A percentile compares a stretch with the other conserved stretches of the same genome.
Evolutionary conservation across 1,140 invertebrate genomes (phyloP).

Genomic region (Trichomalopsis sarcophagae): DNA sequence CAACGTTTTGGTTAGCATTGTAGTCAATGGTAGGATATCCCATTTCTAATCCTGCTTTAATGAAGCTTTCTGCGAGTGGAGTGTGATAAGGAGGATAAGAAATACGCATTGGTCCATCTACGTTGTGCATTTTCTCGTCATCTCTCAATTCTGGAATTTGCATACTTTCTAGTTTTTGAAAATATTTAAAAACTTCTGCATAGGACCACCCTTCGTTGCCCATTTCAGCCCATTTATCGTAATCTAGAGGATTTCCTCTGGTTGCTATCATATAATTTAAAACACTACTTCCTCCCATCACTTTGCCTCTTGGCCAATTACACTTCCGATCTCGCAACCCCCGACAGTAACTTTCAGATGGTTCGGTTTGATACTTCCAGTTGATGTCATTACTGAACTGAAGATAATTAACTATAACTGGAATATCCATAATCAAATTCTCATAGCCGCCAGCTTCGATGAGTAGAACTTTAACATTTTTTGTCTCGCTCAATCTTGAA

Average conservation of each 20-base stretch:
- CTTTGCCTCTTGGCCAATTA: slow-evolving; percentile 89
- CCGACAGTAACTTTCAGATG: slow-evolving; percentile 65
- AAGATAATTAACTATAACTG: slow-evolving; percentile 72
- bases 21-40: slow-evolving; percentile 71
- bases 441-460: slow-evolving; percentile 83
- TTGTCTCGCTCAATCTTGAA: slow-evolving; percentile 78
- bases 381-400: background rate
- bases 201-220: slow-evolving; percentile 94
- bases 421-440: slow-evolving; percentile 78
- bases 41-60: slow-evolving; percentile 73
- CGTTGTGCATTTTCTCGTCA: background rate
- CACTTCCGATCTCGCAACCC: slow-evolving; percentile 78
- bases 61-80: slow-evolving; percentile 65
- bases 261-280: slow-evolving; percentile 98
- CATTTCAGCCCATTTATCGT: slow-evolving; percentile 90
- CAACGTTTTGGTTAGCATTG: slow-evolving; percentile 67
- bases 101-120: background rate
- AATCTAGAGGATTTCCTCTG: slow-evolving; percentile 88
- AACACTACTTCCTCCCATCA: slow-evolving; percentile 91
- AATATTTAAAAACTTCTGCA: slow-evolving; percentile 87
- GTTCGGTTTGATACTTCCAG: slow-evolving; percentile 16
- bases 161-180: slow-evolving; percentile 73
- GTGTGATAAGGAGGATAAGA: background rate
- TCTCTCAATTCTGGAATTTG: background rate
- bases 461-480: slow-evolving; percentile 78